Base-by-base conservation (phyloP, 2,888 invertebrate genomes). In the Ectropis crepuscularia region DNA sequence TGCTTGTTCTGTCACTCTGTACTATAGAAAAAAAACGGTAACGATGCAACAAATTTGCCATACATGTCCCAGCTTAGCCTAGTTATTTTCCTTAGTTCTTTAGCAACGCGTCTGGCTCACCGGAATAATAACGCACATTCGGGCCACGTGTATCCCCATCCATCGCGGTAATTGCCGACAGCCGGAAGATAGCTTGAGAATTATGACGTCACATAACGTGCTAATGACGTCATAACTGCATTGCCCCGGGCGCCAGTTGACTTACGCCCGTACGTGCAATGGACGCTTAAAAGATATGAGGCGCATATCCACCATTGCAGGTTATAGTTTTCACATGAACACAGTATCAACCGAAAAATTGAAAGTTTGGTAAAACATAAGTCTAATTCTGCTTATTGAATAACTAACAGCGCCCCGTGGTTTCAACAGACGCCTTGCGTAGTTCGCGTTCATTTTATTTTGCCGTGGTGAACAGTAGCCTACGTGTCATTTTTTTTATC, bases 221-320 rank as follows among this genome's bases (percentile, higher is more conserved):
- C 85, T 90, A 90, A 90, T 90, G 90, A 89, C 87, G 89, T 88
- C 89, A 87, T 90, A 90, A 90, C 90, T 89, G 89, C 90, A 89
- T 89, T 87, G 89, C 86, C 85, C 82, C 79, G 75, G 74, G 82
- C 80, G 74, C 78, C 66, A 69, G 77, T 79, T 82, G 80, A 85
- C 83, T 85, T 79, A 80, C 77, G 76, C 79, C 77, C 78, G 76
- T 76, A 78, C 68, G 57, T 80, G 87, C 85, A 81, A 80, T 85
- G 78, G 81, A 85, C 82, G 80, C 80, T 73, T 79, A 41, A 41
- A 83, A 80, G 82, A 85, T 85, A 85, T 84, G 82, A 78, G 81
- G 77, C 83, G 74, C 75, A 80, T 79, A 78, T 81, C 73, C 75
- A 59, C 64, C 76, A 70, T 58, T 61, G 69, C 65, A 62, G 75